Base-by-base conservation (phyloP, 2,113 vertebrate species). In the Synchiropus splendidus region DNA sequence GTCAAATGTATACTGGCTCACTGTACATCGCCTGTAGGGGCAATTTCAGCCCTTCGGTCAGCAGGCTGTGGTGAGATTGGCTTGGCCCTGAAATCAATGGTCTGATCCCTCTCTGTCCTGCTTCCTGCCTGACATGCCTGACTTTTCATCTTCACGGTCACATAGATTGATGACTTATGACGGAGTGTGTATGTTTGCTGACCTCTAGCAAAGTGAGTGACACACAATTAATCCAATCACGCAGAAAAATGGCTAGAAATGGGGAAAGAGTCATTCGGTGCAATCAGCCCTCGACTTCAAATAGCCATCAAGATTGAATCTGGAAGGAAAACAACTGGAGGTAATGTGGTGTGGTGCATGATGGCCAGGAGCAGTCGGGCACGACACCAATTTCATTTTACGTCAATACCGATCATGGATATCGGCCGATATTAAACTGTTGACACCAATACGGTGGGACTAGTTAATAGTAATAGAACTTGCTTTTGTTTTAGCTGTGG, bases 111-210 rank as follows among this genome's bases (percentile, higher is more conserved):
- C 61, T 75, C 75, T 77, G 74, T 77, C 69, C 72, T 64, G 77
- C 73, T 75, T 67, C 70, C 70, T 75, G 77, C 73, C 69, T 85
- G 84, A 86, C 82, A 84, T 78, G 80, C 77, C 75, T 80, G 82
- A 84, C 84, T 87, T 85, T 84, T 81, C 82, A 80, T 85, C 85
- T 82, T 76, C 77, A 72, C 64, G 75, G 82, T 79, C 79, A 79
- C 74, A 81, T 74, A 81, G 84, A 86, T 86, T 84, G 84, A 87
- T 86, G 84, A 84, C 85, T 86, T 87, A 79, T 83, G 82, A 83
- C 82, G 80, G 38, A 62, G 73, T 79, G 80, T 82, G 78, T 81
- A 81, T 83, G 82, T 83, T 77, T 79, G 80, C 74, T 85, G 82
- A 86, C 83, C 83, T 85, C 80, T 76, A 67, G 71, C 73, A 70